These are phyloP conservation scores for Cervus canadensis DNA, from an alignment of 2,113 vertebrate genomes.

Conservation along the genomic window DNA sequence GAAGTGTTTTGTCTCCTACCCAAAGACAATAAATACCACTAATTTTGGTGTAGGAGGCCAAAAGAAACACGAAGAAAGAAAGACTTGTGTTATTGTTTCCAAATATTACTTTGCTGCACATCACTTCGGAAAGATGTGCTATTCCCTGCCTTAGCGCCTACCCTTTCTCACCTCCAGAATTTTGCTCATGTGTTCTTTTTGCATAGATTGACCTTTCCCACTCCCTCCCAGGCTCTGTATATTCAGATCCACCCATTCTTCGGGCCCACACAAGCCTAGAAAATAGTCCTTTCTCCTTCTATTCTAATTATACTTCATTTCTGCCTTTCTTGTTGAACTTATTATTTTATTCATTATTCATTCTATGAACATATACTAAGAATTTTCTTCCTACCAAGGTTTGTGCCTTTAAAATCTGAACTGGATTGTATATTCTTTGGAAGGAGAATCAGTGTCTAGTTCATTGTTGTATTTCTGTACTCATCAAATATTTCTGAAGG, in stretches of 20 bases:
- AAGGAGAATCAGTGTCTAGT: background rate
- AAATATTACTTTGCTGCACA: background rate
- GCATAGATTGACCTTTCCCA: background rate
- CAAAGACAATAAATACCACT: background rate
- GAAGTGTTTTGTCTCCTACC: background rate
- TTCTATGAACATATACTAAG: background rate
- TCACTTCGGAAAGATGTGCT: background rate
- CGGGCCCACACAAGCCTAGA: background rate
- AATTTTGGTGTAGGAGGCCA: background rate
- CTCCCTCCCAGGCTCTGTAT: background rate
- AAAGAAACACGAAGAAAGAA: constrained; percentile 14
- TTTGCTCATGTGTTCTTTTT: background rate
- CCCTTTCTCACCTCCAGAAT: background rate
- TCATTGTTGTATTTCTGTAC: background rate
- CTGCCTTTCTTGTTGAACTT: background rate
- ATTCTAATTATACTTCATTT: background rate
- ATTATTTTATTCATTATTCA: constrained; percentile 1
- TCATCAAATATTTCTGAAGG: background rate
- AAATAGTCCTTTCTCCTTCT: background rate
- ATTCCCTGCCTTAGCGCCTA: background rate
- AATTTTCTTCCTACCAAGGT: background rate
- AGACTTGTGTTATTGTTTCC: background rate
- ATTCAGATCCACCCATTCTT: background rate
- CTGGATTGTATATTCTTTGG: background rate
- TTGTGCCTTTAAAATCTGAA: background rate